These are phyloP conservation scores for Craseonycteris thonglongyai DNA, from an alignment of 2,113 vertebrate species.

Conservation along the genomic window DNA sequence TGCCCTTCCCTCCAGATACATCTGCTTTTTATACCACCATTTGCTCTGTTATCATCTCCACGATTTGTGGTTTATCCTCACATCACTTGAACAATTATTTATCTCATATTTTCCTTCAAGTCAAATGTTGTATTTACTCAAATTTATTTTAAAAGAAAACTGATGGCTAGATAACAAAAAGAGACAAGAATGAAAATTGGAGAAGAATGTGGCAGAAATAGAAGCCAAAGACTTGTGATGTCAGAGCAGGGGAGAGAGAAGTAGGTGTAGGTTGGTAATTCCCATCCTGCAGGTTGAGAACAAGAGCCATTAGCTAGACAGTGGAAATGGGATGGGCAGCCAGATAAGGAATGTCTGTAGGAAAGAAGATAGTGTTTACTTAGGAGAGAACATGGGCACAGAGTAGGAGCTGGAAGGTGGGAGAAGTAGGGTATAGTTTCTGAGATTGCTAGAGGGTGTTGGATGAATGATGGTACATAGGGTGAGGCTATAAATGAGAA, in stretches of 20 bases:
- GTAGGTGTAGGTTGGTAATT: not conserved
- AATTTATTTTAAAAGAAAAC: not conserved
- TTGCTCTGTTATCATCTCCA: not conserved
- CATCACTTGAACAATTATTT: not conserved
- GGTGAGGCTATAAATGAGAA: not conserved
- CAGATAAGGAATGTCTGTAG: not conserved
- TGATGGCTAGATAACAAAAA: not conserved
- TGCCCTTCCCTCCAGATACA: not conserved
- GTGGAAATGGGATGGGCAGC: not conserved
- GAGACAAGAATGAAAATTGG: not conserved
- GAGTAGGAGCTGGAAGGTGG: too few species aligned
- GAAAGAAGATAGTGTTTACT: not conserved
- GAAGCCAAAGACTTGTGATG: not conserved
- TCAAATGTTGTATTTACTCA: not conserved
- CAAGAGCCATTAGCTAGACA: not conserved
- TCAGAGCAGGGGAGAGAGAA: not conserved
- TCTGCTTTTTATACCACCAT: not conserved
- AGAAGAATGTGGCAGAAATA: not conserved
- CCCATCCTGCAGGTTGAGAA: not conserved
- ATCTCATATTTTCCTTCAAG: not conserved
- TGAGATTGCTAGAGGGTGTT: not conserved
- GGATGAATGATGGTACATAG: not conserved
- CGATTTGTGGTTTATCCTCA: not conserved
- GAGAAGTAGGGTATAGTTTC: not conserved
- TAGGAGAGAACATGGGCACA: not conserved